Conservation (phyloP, 2,113 vertebrate genomes). For the Erpornis zantholeuca region DNA sequence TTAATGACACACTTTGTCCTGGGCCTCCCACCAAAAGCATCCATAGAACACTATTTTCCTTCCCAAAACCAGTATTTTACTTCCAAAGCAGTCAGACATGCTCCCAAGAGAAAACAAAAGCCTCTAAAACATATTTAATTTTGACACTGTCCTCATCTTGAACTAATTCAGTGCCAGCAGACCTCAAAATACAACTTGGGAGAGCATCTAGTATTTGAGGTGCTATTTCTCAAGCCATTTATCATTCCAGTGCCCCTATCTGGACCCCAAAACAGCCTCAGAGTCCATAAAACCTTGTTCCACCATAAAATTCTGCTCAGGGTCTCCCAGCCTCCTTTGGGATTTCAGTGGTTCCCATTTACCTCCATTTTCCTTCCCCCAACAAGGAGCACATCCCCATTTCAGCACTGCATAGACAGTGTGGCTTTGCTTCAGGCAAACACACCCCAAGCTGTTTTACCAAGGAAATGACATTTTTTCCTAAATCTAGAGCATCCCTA, state of each 20-base stretch:
- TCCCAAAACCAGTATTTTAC: not conserved
- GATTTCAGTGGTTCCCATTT: not conserved
- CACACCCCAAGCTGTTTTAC: not conserved
- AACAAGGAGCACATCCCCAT: not conserved
- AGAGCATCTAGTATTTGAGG: not conserved
- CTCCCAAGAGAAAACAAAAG: not conserved
- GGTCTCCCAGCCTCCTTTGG: not conserved
- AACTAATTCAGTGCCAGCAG: not conserved
- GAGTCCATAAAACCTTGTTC: not conserved
- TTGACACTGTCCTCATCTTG: not conserved
- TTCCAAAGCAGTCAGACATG: not conserved
- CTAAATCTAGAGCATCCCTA: not conserved
- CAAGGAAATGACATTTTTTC: not conserved
- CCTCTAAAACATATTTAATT: not conserved
- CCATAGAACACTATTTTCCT: not conserved
- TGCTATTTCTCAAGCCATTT: not conserved
- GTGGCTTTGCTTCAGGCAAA: not conserved
- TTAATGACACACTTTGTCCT: not conserved
- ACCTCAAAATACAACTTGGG: not conserved
- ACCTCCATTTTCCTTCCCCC: not conserved
- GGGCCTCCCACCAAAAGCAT: not conserved
- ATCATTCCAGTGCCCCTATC: not conserved
- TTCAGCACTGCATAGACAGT: accelerated
- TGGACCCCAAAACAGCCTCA: not conserved
- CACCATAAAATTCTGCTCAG: not conserved